Base-by-base conservation (phyloP, 1,140 invertebrate species). In the Augochlora pura region DNA sequence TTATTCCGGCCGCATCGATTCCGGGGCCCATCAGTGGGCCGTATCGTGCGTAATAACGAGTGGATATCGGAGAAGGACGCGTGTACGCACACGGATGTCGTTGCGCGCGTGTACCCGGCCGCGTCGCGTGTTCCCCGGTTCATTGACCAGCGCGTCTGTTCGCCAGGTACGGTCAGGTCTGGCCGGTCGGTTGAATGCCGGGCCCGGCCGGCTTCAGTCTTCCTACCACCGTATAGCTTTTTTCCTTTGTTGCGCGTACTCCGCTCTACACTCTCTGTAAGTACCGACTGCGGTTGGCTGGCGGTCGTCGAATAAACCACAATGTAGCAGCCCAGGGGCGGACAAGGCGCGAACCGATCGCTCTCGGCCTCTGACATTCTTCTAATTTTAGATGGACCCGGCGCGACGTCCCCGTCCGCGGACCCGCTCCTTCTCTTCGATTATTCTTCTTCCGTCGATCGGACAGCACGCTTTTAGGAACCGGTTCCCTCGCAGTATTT, bases 121-220 rank as follows among this genome's bases (percentile, higher is more conserved):
- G 63, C 59, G 75, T 82, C 69, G 81, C 82, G 78, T 80, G 84
- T 84, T 72, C 82, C 77, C 78, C 71, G 84, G 84, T 86, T 86
- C 84, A 86, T 84, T 81, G 84, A 86, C 84, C 84, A 86, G 60
- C 59, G 10, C 54, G 70, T 68, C 73, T 70, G 71, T 81, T 79
- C 71, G 77, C 77, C 77, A 65, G 69, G 70, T 74, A 74, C 70
- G 77, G 70, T 63, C 76, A 67, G 70, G 69, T 74, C 71, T 74
- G 42, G 69, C 68, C 23, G 39, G 32, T n/a, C 25, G 49, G 16
- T 9, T 70, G 70, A 73, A 73, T 79, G 63, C 77, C 62, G 52
- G 38, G n/a, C 38, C 38, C 38, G 39, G 18, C 39, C 18, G 64
- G n/a, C 64, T 46, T 49, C 64, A 54, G 39, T 46, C 52, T 59